Percentiles rank a stretch among this genome's conserved stretches.
phyloP scores from a whole-genome alignment of 2,888 invertebrate genomes.

The Trisateles emortualis region DNA sequence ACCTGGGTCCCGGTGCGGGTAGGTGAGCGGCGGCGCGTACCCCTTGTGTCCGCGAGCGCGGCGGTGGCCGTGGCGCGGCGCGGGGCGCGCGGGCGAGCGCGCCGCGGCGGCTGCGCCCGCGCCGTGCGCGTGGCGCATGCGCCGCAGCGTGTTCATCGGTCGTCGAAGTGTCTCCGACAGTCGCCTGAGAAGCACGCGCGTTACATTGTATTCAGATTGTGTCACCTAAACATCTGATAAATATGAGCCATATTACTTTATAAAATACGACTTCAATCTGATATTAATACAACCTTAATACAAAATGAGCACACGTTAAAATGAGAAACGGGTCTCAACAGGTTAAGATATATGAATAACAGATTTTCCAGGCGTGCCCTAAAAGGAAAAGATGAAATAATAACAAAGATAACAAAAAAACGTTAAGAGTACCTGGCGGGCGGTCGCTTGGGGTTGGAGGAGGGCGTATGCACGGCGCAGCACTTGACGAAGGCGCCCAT shows the following conservation, averaged over 20 bases:
- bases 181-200: conserved; percentile 75
- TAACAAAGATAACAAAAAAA: too few relatives aligned
- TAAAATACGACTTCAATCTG: too few relatives aligned
- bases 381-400: too few relatives aligned
- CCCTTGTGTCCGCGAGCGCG: conserved; percentile 68
- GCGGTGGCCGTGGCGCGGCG: conserved; percentile 51
- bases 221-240: too few relatives aligned
- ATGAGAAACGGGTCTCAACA: too few relatives aligned
- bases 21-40: conserved; percentile 70
- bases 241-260: too few relatives aligned
- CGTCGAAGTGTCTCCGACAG: conserved; percentile 96
- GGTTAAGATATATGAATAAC: too few relatives aligned
- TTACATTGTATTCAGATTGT: too few relatives aligned
- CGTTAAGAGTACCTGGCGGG: conserved; percentile 93
- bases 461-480: conserved; percentile 99
- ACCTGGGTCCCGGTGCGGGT: conserved; percentile 72
- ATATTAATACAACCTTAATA: too few relatives aligned
- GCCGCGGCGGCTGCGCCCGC: conserved; percentile 51
- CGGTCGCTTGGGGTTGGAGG: conserved; percentile 98
- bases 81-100: conserved; percentile 52
- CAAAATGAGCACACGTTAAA: too few relatives aligned
- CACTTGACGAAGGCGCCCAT: conserved; percentile 99
- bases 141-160: conserved; percentile 95
- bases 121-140: conserved; percentile 87
- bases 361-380: too few relatives aligned